phyloP scores from a whole-genome alignment of 2,797 vertebrate species.

The Sciurus carolinensis region DNA sequence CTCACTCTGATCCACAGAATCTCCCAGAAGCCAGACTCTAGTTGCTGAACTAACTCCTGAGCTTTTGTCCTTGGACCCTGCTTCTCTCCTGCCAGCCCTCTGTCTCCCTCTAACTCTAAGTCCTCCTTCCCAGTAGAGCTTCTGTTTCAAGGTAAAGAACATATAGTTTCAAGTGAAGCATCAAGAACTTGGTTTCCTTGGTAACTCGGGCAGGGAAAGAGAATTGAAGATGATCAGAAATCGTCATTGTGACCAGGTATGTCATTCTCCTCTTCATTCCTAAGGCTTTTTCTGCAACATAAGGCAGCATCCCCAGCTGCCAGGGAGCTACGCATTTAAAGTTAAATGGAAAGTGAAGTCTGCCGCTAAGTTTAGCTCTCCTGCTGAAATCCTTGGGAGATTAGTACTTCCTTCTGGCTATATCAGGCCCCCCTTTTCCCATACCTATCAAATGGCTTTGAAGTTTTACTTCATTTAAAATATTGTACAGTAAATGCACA shows the following conservation, averaged over 20 bases:
- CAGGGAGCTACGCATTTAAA: conserved; percentile 34
- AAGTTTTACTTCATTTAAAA: conserved; percentile 82
- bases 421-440: conserved; percentile 70
- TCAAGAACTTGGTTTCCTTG: conserved; percentile 56
- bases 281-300: conserved; percentile 52
- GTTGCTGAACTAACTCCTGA: background rate
- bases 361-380: conserved; percentile 79
- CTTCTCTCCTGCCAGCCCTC: background rate
- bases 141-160: conserved; percentile 37
- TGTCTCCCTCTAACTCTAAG: background rate
- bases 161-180: conserved; percentile 35
- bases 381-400: conserved; percentile 77
- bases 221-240: conserved; percentile 49
- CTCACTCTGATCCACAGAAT: background rate
- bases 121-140: background rate
- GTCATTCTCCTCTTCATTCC: conserved; percentile 17
- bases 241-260: conserved; percentile 36
- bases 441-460: conserved; percentile 78
- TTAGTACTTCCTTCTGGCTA: conserved; percentile 81
- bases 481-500: conserved; percentile 70
- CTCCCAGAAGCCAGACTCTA: background rate
- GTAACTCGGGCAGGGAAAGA: conserved; percentile 50
- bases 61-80: background rate
- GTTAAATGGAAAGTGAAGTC: conserved; percentile 79
- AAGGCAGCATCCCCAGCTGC: conserved; percentile 57